These are phyloP conservation scores for Portunus trituberculatus DNA, from an alignment of 1,140 invertebrate species.

Conservation along the genomic window DNA sequence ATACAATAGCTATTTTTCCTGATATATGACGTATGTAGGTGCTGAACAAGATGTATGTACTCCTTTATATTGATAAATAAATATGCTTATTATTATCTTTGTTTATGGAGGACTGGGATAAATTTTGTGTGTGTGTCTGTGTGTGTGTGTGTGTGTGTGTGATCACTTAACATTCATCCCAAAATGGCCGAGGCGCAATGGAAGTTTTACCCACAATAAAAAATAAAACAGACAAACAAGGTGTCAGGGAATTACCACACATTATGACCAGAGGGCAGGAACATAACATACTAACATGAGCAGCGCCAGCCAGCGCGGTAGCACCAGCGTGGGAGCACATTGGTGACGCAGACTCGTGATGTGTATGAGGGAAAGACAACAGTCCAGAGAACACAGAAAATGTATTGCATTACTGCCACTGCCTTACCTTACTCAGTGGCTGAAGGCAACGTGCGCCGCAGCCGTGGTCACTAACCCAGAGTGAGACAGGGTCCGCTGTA, in stretches of 20 bases:
- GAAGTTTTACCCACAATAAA: background rate
- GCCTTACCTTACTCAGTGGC: background rate
- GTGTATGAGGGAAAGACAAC: background rate
- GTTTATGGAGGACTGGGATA: too few relatives aligned
- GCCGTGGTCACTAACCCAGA: background rate
- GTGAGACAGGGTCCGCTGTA: background rate
- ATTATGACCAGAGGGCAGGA: background rate
- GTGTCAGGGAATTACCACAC: background rate
- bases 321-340: background rate
- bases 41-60: slow-evolving; percentile 32
- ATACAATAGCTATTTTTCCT: background rate
- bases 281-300: background rate
- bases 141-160: slow-evolving; percentile 9
- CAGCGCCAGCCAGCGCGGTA: background rate
- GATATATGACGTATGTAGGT: slow-evolving; percentile 8
- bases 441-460: slow-evolving; percentile 6
- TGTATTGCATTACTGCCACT: slow-evolving; percentile 4
- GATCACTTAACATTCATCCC: too few relatives aligned
- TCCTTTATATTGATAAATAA: slow-evolving; percentile 4
- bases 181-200: background rate
- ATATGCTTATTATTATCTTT: background rate
- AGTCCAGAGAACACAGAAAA: background rate
- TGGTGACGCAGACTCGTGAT: background rate
- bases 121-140: too few relatives aligned
- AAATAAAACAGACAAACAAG: background rate